phyloP scores from a whole-genome alignment of 1,140 invertebrate genomes.

The Scaptomyza montana region DNA sequence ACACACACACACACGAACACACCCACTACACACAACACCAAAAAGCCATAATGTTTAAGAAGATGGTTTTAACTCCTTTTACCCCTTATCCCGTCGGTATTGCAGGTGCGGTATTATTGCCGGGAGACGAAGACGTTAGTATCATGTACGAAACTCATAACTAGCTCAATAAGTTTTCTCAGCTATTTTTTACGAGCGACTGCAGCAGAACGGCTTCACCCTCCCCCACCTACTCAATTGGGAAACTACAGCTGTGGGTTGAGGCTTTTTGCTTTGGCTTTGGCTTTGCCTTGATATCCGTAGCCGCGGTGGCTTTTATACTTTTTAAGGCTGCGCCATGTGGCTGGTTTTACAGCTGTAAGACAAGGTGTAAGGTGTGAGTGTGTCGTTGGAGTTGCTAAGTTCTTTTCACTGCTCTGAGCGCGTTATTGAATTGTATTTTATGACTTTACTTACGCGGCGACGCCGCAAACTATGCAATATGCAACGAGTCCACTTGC shows the following conservation, averaged over 20 bases:
- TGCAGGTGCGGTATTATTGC: constrained; percentile 64
- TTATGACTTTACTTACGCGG: constrained; percentile 71
- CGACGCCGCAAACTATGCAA: constrained; percentile 61
- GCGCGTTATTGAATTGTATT: constrained; percentile 80
- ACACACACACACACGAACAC: too few species aligned
- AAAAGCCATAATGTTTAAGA: constrained; percentile 70
- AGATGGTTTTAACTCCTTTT: constrained; percentile 30
- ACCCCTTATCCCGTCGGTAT: neutral
- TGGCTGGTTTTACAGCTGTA: constrained; percentile 73
- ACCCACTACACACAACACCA: constrained; percentile 46
- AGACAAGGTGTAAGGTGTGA: constrained; percentile 56
- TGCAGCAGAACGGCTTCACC: constrained; percentile 3
- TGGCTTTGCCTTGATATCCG: constrained; percentile 13
- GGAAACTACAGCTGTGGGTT: constrained; percentile 11
- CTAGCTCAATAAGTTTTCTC: constrained; percentile 79
- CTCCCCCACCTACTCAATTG: neutral
- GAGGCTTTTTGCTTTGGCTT: constrained; percentile 6
- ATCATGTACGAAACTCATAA: constrained; percentile 81
- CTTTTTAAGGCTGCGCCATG: constrained; percentile 65
- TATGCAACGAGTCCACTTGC: constrained; percentile 35
- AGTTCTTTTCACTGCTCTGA: constrained; percentile 42
- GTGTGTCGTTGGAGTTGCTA: constrained; percentile 6
- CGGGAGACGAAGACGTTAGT: constrained; percentile 69
- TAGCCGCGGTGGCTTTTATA: constrained; percentile 12
- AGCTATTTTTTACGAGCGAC: constrained; percentile 75